These are phyloP conservation scores for Pammene aurita DNA, from an alignment of 2,888 invertebrate species.

Conservation along the genomic window DNA sequence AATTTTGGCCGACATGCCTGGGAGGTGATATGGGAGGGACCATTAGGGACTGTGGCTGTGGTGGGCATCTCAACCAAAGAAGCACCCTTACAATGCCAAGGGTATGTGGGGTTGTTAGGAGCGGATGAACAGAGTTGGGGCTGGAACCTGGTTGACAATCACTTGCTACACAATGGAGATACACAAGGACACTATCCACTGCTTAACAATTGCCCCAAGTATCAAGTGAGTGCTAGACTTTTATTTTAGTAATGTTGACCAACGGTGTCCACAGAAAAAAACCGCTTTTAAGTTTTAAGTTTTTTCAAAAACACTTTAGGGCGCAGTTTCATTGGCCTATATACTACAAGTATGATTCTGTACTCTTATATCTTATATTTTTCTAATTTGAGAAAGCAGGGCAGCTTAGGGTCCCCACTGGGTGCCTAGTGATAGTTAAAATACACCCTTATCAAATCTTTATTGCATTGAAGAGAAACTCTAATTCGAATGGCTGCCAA, in stretches of 20 bases:
- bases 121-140: slow-evolving; percentile 99
- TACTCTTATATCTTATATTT: too few species aligned
- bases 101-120: slow-evolving; percentile 97
- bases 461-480: too few species aligned
- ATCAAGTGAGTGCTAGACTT: slow-evolving; percentile 87
- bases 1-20: slow-evolving; percentile 96
- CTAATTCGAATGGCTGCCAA: too few species aligned
- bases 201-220: slow-evolving; percentile 98
- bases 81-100: slow-evolving; percentile 95
- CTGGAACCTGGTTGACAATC: slow-evolving; percentile 99
- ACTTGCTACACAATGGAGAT: slow-evolving; percentile 97
- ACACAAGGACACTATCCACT: slow-evolving; percentile 96
- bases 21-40: slow-evolving; percentile 99
- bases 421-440: too few species aligned
- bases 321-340: too few species aligned
- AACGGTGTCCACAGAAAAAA: too few species aligned
- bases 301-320: too few species aligned
- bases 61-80: slow-evolving; percentile 98
- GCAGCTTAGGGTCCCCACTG: too few species aligned
- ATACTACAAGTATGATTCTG: too few species aligned
- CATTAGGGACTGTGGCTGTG: slow-evolving; percentile 98
- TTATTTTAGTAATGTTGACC: neutral
- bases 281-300: too few species aligned
- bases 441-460: too few species aligned
- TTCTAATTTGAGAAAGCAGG: too few species aligned